Percentiles rank a stretch among this genome's conserved stretches.
These are phyloP conservation scores for Anarrhichthys ocellatus DNA, from an alignment of 2,113 vertebrate genomes.

Conservation along the genomic window DNA sequence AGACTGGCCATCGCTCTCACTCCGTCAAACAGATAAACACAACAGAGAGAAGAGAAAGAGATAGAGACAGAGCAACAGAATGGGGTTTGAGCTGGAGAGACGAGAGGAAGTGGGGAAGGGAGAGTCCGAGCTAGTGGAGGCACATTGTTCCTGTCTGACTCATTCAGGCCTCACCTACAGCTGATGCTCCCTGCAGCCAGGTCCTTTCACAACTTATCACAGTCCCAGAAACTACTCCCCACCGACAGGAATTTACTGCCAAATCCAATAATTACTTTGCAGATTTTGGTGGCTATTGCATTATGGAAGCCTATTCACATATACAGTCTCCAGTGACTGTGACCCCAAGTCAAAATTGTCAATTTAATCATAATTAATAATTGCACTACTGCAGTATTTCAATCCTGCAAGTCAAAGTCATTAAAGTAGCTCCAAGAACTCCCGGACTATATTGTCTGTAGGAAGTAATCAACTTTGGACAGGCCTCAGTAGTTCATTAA, in stretches of 20 bases:
- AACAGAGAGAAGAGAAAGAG: background rate
- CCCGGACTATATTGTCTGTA: constrained; percentile 61
- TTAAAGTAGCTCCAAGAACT: constrained; percentile 68
- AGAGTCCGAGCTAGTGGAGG: background rate
- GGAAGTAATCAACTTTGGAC: constrained; percentile 76
- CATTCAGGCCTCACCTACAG: constrained; percentile 54
- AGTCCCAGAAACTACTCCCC: constrained; percentile 25
- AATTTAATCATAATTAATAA: constrained; percentile 80
- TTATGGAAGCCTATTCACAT: constrained; percentile 57
- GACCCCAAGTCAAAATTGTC: constrained; percentile 71
- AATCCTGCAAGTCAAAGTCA: constrained; percentile 68
- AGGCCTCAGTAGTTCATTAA: constrained; percentile 75
- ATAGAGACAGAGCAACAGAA: background rate
- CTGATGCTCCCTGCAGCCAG: constrained; percentile 46
- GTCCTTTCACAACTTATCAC: constrained; percentile 61
- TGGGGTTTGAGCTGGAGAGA: constrained; percentile 20
- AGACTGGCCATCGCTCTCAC: constrained; percentile 13
- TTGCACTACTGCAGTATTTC: constrained; percentile 66
- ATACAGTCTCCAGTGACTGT: constrained; percentile 51
- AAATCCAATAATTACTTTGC: constrained; percentile 73
- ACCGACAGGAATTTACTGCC: constrained; percentile 50
- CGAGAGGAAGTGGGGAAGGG: background rate
- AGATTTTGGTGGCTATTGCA: constrained; percentile 51
- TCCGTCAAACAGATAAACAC: constrained; percentile 34
- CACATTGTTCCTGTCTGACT: constrained; percentile 56